Evolutionary conservation across 2,113 vertebrate species (phyloP).

Genomic region (Tetrao urogallus): DNA sequence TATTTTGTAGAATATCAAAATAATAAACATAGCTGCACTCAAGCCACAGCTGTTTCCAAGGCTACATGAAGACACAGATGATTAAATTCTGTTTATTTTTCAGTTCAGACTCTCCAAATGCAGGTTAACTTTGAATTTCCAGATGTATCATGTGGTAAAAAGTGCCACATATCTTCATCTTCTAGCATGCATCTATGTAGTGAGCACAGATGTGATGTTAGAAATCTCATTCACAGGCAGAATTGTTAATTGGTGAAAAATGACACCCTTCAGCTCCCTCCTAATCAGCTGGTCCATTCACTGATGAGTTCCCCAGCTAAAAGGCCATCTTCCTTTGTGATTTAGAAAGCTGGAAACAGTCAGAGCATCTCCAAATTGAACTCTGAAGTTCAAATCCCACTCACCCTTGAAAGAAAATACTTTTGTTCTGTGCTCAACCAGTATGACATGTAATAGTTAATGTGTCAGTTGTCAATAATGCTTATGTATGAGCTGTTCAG

Average conservation of each 20-base stretch:
- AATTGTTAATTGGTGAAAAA: neutral
- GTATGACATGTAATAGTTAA: neutral
- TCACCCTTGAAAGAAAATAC: neutral
- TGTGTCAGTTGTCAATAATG: neutral
- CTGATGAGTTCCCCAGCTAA: neutral
- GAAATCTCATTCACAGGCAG: neutral
- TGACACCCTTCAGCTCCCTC: neutral
- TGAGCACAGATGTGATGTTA: neutral
- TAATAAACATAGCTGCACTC: slow-evolving; percentile 24
- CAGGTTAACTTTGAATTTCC: slow-evolving; percentile 43
- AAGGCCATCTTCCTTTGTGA: neutral
- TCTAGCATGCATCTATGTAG: neutral
- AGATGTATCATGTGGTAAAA: slow-evolving; percentile 30
- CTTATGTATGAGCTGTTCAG: neutral
- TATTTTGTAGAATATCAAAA: neutral
- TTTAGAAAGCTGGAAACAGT: neutral
- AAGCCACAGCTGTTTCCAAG: neutral
- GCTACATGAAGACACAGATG: neutral
- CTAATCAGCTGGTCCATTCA: neutral
- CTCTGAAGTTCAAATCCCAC: neutral
- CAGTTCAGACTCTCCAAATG: slow-evolving; percentile 12
- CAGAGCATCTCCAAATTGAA: neutral
- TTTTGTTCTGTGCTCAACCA: neutral
- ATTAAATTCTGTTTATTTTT: slow-evolving; percentile 52
- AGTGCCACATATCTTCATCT: neutral